Base-by-base conservation (phyloP, 2,888 invertebrate species). In the Dryobota labecula region DNA sequence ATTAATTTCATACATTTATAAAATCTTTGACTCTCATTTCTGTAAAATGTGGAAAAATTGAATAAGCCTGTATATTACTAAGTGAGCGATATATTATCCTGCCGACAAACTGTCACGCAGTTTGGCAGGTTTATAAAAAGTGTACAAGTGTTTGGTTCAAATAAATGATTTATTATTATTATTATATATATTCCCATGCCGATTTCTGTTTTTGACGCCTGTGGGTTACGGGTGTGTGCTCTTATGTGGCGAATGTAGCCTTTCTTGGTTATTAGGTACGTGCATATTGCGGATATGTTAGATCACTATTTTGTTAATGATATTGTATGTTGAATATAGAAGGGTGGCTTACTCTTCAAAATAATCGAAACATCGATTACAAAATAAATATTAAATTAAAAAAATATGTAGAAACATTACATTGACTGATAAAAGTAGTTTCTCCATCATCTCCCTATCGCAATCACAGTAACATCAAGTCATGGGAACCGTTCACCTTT, bases 401-500 rank as follows among this genome's bases (percentile, higher is more conserved):
- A 49, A 24, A 7, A 43, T 43, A 60, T 5, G 1, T 20, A 33
- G 0, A 27, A 20, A 60, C 11, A 43, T 13, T 27, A 27, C 2
- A 20, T 9, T 15, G 30, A 47, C 20, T n/a, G n/a, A 56, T 4
- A 30, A n/a, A 61, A 51, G 20, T 51, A 45, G 33, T 38, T 47
- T 36, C 33, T 30, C 24, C 20, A 11, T 36, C 43, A 45, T 53
- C 43, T 65, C 53, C 36, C 47, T 53, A 51, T 45, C 3, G 30
- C 24, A 76, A 81, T 75, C 51, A 68, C 47, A 65, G 38, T 49
- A n/a, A 63, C 62, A 66, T 65, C 64, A 67, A 57, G 58, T 69
- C 73, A 78, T 73, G 43, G 71, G 63, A 53, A 75, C 71, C 36
- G 73, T 76, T 61, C 36, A 63, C 73, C 70, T 69, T 70, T 62